These are phyloP conservation scores for Characodon lateralis DNA, from an alignment of 2,797 vertebrate genomes.

Conservation along the genomic window DNA sequence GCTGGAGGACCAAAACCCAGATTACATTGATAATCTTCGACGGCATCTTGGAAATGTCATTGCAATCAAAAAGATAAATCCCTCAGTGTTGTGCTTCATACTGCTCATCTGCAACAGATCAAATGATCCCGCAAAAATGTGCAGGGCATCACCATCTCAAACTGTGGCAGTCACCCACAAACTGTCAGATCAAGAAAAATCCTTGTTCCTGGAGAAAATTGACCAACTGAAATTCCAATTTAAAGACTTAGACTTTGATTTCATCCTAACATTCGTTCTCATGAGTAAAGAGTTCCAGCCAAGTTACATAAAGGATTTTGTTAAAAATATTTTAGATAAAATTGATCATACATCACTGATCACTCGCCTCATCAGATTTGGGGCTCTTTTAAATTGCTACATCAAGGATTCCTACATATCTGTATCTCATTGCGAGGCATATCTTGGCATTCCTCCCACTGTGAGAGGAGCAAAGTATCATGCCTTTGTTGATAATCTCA, in stretches of 20 bases:
- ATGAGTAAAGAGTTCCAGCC: not conserved
- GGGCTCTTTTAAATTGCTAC: not conserved
- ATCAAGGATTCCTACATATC: not conserved
- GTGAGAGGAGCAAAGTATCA: not conserved
- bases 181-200: not conserved
- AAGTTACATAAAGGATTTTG: constrained; percentile 4
- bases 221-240: not conserved
- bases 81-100: not conserved
- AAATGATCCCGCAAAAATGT: not conserved
- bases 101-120: constrained; percentile 4
- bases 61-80: constrained; percentile 2
- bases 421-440: not conserved
- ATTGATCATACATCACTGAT: not conserved
- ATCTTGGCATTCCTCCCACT: not conserved
- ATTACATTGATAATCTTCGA: not conserved
- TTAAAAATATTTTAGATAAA: not conserved
- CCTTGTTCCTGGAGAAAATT: not conserved
- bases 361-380: not conserved
- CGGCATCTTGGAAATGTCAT: not conserved
- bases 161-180: not conserved
- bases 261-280: not conserved
- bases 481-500: not conserved
- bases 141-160: not conserved
- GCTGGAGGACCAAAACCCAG: not conserved
- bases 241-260: not conserved